Evolutionary conservation across 2,888 invertebrate genomes (phyloP).

Genomic region (Epinotia nisella): DNA sequence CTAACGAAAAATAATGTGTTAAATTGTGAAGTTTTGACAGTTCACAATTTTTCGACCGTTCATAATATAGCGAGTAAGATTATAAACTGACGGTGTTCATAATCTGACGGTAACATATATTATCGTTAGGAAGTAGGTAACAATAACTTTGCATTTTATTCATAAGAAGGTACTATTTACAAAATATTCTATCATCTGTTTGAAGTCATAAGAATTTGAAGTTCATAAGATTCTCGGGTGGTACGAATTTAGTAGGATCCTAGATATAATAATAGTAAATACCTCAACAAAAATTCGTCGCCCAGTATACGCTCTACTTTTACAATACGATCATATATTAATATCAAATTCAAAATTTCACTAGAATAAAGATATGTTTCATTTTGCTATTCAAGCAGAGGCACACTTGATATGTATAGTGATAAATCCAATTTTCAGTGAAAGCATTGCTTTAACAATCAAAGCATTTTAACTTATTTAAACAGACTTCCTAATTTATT

Average conservation of each 20-base stretch:
- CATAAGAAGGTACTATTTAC: slow-evolving; percentile 76
- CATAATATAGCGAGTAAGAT: too few species aligned
- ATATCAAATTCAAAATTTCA: slow-evolving; percentile 78
- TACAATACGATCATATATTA: slow-evolving; percentile 58
- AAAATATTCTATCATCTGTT: slow-evolving; percentile 78
- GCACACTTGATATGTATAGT: slow-evolving; percentile 84
- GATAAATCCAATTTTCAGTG: slow-evolving; percentile 64
- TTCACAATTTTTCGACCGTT: too few species aligned
- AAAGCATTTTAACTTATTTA: slow-evolving; percentile 60
- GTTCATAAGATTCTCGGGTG: slow-evolving; percentile 82
- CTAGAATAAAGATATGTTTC: slow-evolving; percentile 80
- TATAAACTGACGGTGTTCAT: too few species aligned
- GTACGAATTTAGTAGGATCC: slow-evolving; percentile 77
- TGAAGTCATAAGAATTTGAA: slow-evolving; percentile 83
- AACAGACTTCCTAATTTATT: slow-evolving; percentile 33
- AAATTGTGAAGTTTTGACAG: too few species aligned
- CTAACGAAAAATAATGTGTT: too few species aligned
- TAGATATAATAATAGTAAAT: slow-evolving; percentile 76
- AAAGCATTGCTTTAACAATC: slow-evolving; percentile 77
- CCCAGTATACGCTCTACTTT: slow-evolving; percentile 73
- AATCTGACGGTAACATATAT: too few species aligned
- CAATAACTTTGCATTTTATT: slow-evolving; percentile 66
- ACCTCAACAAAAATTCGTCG: slow-evolving; percentile 78
- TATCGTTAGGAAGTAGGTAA: slow-evolving; percentile 57
- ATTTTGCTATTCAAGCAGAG: slow-evolving; percentile 81